Percentiles rank a stretch among this genome's conserved stretches.
phyloP scores from a whole-genome alignment of 2,888 invertebrate species.

The Chrysolina americana region DNA sequence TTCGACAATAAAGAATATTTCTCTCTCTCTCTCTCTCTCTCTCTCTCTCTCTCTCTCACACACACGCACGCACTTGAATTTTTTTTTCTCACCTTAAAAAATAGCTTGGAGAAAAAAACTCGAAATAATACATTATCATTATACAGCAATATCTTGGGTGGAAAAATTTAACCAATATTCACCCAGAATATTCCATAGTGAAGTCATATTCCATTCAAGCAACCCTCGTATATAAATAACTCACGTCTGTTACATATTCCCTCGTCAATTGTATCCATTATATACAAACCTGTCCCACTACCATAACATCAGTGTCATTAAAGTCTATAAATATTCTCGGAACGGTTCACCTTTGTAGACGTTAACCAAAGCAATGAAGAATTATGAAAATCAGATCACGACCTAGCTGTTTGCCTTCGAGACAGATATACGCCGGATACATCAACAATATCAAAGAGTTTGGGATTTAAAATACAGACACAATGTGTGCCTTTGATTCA shows the following conservation, averaged over 20 bases:
- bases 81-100: no score
- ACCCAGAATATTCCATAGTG: no score
- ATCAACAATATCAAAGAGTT: slow-evolving; percentile 19
- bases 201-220: no score
- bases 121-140: no score
- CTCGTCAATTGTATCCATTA: slow-evolving; percentile 8
- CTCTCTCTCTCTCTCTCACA: no score
- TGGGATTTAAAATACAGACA: not conserved
- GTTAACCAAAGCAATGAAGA: slow-evolving; percentile 7
- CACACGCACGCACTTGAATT: no score
- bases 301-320: slow-evolving; percentile 16
- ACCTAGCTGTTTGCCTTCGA: slow-evolving; percentile 23
- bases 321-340: slow-evolving; percentile 15
- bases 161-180: no score
- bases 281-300: not conserved
- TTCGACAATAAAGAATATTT: no score
- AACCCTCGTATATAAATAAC: not conserved
- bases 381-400: slow-evolving; percentile 30
- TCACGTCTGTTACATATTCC: not conserved
- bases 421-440: slow-evolving; percentile 27
- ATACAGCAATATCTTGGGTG: no score
- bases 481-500: not conserved
- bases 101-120: no score
- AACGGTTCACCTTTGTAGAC: slow-evolving; percentile 10
- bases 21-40: no score